Evolutionary conservation across 2,888 invertebrate species (phyloP).

Genomic region (Dolomedes plantarius): DNA sequence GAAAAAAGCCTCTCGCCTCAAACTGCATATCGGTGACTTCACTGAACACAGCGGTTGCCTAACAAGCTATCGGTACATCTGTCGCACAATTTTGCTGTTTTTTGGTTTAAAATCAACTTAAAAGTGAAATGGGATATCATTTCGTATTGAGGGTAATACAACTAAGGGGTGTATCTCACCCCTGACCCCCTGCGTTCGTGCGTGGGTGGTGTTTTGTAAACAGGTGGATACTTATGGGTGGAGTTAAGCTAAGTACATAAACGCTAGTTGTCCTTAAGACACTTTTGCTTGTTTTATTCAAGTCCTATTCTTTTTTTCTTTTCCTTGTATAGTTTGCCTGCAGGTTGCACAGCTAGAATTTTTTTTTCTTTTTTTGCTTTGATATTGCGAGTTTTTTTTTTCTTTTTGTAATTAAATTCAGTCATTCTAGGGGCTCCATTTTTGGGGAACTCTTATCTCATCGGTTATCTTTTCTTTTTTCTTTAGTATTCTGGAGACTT

Average conservation of each 20-base stretch:
- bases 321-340: constrained; percentile 51
- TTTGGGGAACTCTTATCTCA: constrained; percentile 3
- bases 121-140: not conserved
- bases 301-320: constrained; percentile 2
- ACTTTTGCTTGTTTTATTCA: constrained; percentile 10
- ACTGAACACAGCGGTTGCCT: not conserved
- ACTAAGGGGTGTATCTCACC: not conserved
- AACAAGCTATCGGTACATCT: not conserved
- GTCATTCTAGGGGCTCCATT: not conserved
- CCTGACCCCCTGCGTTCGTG: not conserved
- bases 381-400: no score
- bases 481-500: not conserved
- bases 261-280: constrained; percentile 56
- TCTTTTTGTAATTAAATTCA: constrained; percentile 1
- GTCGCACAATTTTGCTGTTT: not conserved
- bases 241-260: constrained; percentile 53
- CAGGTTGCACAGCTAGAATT: constrained; percentile 18
- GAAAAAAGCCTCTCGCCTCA: not conserved
- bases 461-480: not conserved
- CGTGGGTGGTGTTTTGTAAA: constrained; percentile 66
- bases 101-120: not conserved
- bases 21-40: constrained; percentile 2
- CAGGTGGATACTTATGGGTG: constrained; percentile 55
- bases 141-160: not conserved
- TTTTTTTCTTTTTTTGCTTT: constrained; percentile 14